These are phyloP conservation scores for Turdus rufiventris DNA, from an alignment of 2,113 vertebrate genomes.

Conservation along the genomic window DNA sequence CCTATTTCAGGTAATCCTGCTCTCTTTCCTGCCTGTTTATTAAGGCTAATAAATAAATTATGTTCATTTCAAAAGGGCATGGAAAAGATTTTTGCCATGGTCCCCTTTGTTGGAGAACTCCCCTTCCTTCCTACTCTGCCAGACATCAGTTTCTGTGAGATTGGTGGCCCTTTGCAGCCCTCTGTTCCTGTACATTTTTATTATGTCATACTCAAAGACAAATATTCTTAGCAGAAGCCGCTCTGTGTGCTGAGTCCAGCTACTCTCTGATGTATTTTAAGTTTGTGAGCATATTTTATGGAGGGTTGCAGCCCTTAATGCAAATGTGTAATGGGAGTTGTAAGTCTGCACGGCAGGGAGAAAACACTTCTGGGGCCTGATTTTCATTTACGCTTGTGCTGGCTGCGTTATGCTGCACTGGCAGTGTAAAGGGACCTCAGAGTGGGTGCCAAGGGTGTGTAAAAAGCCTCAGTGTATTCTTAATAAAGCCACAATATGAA, in stretches of 20 bases:
- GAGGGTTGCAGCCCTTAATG: conserved; percentile 42
- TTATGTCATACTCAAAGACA: conserved; percentile 22
- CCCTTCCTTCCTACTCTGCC: neutral
- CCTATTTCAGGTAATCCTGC: neutral
- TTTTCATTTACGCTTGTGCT: conserved; percentile 14
- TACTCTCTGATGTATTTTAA: conserved; percentile 29
- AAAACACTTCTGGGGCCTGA: conserved; percentile 42
- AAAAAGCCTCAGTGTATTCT: conserved; percentile 32
- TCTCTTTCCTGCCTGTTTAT: neutral
- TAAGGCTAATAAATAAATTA: neutral
- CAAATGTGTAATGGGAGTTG: conserved; percentile 41
- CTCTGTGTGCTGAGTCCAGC: conserved; percentile 3
- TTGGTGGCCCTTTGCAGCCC: neutral
- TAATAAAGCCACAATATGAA: conserved; percentile 8
- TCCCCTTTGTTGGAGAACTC: neutral
- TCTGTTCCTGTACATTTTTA: neutral
- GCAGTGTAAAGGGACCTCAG: conserved; percentile 2
- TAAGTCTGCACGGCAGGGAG: conserved; percentile 28
- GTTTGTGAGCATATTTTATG: conserved; percentile 46
- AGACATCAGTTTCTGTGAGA: neutral
- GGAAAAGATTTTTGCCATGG: neutral
- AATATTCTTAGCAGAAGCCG: conserved; percentile 8
- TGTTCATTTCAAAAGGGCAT: neutral
- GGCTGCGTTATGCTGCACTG: neutral
- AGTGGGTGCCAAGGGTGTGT: conserved; percentile 4